Evolutionary conservation across 2,113 vertebrate species (phyloP).

Genomic region (Phoenicopterus ruber): DNA sequence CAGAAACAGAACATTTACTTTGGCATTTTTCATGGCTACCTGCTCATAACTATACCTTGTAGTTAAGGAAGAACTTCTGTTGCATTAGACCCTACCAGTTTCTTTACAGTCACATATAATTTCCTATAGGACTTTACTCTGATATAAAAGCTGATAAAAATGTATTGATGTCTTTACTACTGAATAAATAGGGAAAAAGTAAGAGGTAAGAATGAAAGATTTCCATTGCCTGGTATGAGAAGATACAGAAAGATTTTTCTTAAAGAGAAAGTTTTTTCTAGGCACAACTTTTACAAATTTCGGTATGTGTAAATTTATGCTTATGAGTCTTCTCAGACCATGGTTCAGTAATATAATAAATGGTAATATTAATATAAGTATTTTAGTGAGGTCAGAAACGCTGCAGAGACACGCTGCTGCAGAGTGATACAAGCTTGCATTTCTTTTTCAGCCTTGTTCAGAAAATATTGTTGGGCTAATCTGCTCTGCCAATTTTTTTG

Average conservation of each 20-base stretch:
- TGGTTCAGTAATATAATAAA: not conserved
- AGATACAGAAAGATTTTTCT: not conserved
- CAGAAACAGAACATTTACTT: not conserved
- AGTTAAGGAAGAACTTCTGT: not conserved
- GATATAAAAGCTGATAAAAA: not conserved
- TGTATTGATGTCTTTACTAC: not conserved
- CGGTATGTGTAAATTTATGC: not conserved
- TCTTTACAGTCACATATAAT: not conserved
- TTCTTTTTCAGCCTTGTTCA: not conserved
- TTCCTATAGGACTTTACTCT: not conserved
- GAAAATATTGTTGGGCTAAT: not conserved
- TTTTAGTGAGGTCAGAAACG: not conserved
- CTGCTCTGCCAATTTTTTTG: not conserved
- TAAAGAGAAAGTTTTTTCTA: not conserved
- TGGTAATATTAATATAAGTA: rapidly evolving
- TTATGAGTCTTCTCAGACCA: not conserved
- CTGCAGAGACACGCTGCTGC: not conserved
- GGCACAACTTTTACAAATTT: not conserved
- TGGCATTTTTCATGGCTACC: not conserved
- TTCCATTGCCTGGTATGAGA: not conserved
- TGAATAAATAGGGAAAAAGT: not conserved
- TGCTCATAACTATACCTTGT: not conserved
- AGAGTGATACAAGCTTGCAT: not conserved
- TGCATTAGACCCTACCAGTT: not conserved
- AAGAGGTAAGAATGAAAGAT: not conserved